phyloP scores from a whole-genome alignment of 2,113 vertebrate genomes.

The Cynopterus brachyotis region DNA sequence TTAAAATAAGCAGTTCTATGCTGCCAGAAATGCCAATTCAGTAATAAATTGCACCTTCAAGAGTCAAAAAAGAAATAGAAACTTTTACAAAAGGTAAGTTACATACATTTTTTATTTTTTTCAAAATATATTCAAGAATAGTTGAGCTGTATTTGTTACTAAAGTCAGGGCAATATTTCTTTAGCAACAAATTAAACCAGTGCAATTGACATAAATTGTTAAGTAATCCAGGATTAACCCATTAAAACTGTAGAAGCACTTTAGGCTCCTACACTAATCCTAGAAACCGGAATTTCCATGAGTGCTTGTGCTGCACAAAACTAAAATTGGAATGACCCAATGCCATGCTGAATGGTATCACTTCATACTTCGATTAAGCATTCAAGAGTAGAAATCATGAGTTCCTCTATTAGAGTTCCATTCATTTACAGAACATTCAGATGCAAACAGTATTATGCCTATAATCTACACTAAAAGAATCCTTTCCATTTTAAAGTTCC shows the following conservation, averaged over 20 bases:
- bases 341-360: slow-evolving; percentile 60
- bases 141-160: slow-evolving; percentile 67
- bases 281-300: slow-evolving; percentile 21
- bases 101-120: slow-evolving; percentile 61
- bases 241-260: slow-evolving; percentile 64
- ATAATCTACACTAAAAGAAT: slow-evolving; percentile 67
- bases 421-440: slow-evolving; percentile 63
- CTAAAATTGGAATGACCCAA: slow-evolving; percentile 61
- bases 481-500: slow-evolving; percentile 69
- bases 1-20: slow-evolving; percentile 42
- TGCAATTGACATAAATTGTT: slow-evolving; percentile 71
- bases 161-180: slow-evolving; percentile 66
- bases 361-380: slow-evolving; percentile 52
- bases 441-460: slow-evolving; percentile 57
- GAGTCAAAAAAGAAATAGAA: slow-evolving; percentile 66
- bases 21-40: slow-evolving; percentile 68
- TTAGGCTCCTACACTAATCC: slow-evolving; percentile 49
- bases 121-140: slow-evolving; percentile 71
- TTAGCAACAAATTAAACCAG: slow-evolving; percentile 78
- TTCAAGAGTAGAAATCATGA: slow-evolving; percentile 50
- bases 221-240: slow-evolving; percentile 76
- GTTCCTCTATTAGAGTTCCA: slow-evolving; percentile 65
- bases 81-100: slow-evolving; percentile 74
- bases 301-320: slow-evolving; percentile 65
- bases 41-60: slow-evolving; percentile 74